phyloP scores from a whole-genome alignment of 2,888 invertebrate species.

The Synanthedon tipuliformis region DNA sequence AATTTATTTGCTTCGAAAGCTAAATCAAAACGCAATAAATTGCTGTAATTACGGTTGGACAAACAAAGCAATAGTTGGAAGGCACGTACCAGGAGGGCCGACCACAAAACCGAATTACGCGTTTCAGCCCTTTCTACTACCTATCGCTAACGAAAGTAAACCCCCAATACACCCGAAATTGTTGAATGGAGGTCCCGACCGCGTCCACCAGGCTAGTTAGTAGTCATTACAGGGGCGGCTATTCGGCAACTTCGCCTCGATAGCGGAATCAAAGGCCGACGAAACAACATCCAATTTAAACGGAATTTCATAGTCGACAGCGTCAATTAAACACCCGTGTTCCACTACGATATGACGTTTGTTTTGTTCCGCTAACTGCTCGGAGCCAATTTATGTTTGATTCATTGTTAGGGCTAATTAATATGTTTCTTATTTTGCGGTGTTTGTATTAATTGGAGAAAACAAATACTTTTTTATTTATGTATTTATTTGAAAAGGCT shows the following conservation, averaged over 20 bases:
- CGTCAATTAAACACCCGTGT: constrained; percentile 30
- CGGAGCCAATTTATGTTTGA: constrained; percentile 24
- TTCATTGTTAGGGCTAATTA: constrained; percentile 17
- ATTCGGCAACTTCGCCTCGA: constrained; percentile 28
- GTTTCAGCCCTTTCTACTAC: constrained; percentile 27
- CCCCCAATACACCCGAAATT: constrained; percentile 14
- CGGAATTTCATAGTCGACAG: constrained; percentile 38
- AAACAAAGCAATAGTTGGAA: constrained; percentile 39
- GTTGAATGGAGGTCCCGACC: constrained; percentile 3
- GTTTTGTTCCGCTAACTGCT: constrained; percentile 20
- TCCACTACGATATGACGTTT: constrained; percentile 24
- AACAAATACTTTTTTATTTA: background rate
- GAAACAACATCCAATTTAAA: constrained; percentile 44
- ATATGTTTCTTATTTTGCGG: constrained; percentile 8
- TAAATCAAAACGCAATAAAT: constrained; percentile 28
- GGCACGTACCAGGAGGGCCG: constrained; percentile 24
- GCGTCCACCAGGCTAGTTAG: constrained; percentile 29
- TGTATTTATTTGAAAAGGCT: too few relatives aligned
- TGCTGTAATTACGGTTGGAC: constrained; percentile 32
- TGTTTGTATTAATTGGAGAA: background rate
- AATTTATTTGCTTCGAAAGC: constrained; percentile 2
- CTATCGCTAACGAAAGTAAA: constrained; percentile 37
- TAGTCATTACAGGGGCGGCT: constrained; percentile 43
- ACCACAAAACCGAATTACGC: constrained; percentile 47
- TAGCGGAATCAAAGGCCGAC: constrained; percentile 24